Conservation (phyloP, 2,797 vertebrate genomes). For the Harpagifer antarcticus region DNA sequence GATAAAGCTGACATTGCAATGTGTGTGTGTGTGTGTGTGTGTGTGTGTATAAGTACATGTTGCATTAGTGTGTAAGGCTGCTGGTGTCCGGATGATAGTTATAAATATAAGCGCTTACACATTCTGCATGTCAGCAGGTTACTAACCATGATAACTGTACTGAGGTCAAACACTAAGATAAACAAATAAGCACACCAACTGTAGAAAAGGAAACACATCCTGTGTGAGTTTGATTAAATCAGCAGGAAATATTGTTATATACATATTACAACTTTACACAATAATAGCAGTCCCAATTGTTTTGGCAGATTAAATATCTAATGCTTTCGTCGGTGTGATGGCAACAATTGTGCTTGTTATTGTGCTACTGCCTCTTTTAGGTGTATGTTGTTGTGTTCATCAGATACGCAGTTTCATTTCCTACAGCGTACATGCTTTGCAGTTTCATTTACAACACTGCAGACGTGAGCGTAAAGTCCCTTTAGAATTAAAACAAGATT, state of each 20-base stretch:
- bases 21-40: slow-evolving; percentile 40
- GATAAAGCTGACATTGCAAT: slow-evolving; percentile 66
- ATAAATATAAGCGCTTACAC: slow-evolving; percentile 45
- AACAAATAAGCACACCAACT: slow-evolving; percentile 25
- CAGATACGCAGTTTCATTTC: slow-evolving; percentile 57
- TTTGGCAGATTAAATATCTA: neutral
- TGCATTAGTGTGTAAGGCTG: neutral
- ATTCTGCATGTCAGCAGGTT: slow-evolving; percentile 48
- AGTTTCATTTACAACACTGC: slow-evolving; percentile 14
- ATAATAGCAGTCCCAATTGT: neutral
- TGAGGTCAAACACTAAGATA: slow-evolving; percentile 20
- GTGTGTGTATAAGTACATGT: slow-evolving; percentile 18
- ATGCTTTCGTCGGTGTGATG: neutral
- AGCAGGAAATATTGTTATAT: neutral
- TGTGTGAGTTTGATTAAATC: slow-evolving; percentile 21
- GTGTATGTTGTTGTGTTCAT: slow-evolving; percentile 20
- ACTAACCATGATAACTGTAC: slow-evolving; percentile 16
- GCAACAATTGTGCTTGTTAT: slow-evolving; percentile 26
- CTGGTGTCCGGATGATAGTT: slow-evolving; percentile 18
- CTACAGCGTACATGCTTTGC: slow-evolving; percentile 20
- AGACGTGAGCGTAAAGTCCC: neutral
- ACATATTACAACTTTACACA: neutral
- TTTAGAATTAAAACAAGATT: neutral
- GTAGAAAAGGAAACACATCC: slow-evolving; percentile 4
- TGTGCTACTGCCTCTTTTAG: slow-evolving; percentile 28